A percentile compares a stretch with the other conserved stretches of the same genome.
Conservation (phyloP, 2,888 invertebrate species). For the Drosophila vallismaia region DNA sequence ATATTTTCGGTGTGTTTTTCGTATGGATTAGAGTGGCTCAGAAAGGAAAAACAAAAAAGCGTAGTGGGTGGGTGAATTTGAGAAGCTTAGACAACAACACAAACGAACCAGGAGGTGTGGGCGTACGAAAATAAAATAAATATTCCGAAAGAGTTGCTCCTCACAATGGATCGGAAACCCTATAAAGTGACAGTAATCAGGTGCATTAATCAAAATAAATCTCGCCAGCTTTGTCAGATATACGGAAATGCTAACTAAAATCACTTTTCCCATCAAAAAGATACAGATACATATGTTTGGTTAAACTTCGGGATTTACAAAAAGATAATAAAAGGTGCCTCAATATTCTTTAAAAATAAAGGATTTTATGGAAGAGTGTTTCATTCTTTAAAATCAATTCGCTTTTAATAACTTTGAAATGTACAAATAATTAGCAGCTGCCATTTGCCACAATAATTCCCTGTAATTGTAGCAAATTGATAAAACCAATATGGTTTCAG, state of each 20-base stretch:
- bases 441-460: neutral
- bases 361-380: too few species aligned
- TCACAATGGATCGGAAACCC: conserved; percentile 45
- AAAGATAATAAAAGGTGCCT: neutral
- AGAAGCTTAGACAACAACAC: conserved; percentile 26
- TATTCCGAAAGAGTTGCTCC: conserved; percentile 59
- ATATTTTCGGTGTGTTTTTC: conserved; percentile 48
- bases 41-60: conserved; percentile 25
- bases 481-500: neutral
- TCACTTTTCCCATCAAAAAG: neutral
- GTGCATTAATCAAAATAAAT: conserved; percentile 54
- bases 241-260: conserved; percentile 5
- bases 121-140: conserved; percentile 30
- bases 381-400: neutral
- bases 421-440: neutral
- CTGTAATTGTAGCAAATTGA: neutral
- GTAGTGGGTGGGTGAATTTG: conserved; percentile 10
- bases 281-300: conserved; percentile 17
- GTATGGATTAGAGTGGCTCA: conserved; percentile 69
- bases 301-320: neutral
- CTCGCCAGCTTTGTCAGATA: conserved; percentile 44
- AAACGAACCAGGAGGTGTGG: conserved; percentile 8
- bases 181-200: conserved; percentile 65
- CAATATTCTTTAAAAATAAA: neutral
- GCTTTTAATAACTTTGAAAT: conserved; percentile 1